A percentile compares a stretch with the other conserved stretches of the same genome.
These are phyloP conservation scores for Aulostomus chinensis DNA, from an alignment of 2,797 vertebrate genomes.

Conservation along the genomic window DNA sequence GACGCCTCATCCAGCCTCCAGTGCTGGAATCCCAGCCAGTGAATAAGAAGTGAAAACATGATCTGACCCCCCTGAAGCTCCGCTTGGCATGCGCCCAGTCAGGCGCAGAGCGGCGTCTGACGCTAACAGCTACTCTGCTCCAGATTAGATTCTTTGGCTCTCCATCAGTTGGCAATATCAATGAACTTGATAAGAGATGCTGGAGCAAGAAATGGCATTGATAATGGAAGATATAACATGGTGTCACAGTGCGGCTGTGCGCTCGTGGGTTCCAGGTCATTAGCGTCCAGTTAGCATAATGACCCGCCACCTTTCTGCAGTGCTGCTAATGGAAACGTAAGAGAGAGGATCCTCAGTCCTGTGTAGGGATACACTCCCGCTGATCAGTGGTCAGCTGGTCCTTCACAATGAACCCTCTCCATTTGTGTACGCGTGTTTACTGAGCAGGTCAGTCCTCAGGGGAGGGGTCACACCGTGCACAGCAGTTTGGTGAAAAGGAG, in stretches of 20 bases:
- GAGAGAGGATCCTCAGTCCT: no score
- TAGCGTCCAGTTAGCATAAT: not conserved
- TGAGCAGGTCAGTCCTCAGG: no score
- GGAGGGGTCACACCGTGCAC: no score
- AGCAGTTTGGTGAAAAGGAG: no score
- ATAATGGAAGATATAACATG: conserved; percentile 19
- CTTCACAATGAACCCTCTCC: no score
- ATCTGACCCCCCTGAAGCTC: not conserved
- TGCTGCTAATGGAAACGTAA: no score
- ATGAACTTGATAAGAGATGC: not conserved
- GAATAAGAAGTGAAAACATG: not conserved
- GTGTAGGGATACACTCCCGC: no score
- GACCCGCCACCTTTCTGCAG: not conserved
- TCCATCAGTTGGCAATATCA: not conserved
- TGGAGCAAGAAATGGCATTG: not conserved
- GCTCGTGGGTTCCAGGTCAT: no score
- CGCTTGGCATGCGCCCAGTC: not conserved
- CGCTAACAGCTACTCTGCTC: conserved; percentile 1
- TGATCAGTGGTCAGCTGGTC: no score
- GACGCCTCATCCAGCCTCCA: not conserved
- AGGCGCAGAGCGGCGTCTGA: not conserved
- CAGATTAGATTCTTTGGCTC: conserved; percentile 6
- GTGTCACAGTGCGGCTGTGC: conserved; percentile 6
- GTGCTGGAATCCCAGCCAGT: not conserved
- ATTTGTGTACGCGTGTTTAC: no score